phyloP scores from a whole-genome alignment of 2,797 vertebrate genomes.

The Salmo trutta region DNA sequence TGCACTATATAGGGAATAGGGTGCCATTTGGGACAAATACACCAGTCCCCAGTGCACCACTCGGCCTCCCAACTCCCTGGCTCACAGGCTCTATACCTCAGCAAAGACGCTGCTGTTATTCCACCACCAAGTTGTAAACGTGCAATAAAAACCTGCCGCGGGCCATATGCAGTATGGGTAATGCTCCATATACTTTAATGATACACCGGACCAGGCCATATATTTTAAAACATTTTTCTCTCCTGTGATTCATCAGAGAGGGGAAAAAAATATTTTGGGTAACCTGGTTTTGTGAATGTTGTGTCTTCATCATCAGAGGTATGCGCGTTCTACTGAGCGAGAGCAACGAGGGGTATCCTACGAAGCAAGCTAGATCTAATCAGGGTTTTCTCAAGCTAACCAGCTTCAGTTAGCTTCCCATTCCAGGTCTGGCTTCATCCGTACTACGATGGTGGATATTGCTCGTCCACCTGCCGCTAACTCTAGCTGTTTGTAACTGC shows the following conservation, averaged over 20 bases:
- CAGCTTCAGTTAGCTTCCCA: no score
- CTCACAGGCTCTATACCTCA: slow-evolving; percentile 30
- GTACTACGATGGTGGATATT: no score
- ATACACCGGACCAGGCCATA: slow-evolving; percentile 66
- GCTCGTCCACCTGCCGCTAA: no score
- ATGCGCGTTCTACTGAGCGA: not conserved
- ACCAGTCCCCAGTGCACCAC: slow-evolving; percentile 19
- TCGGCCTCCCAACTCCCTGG: slow-evolving; percentile 28
- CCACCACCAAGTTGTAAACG: slow-evolving; percentile 68
- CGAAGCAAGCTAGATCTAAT: no score
- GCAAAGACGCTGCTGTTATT: slow-evolving; percentile 67
- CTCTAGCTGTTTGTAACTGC: no score
- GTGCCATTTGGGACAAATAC: slow-evolving; percentile 23
- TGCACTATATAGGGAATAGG: not conserved
- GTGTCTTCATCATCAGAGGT: slow-evolving; percentile 17
- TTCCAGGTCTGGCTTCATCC: no score
- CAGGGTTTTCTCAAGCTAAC: no score
- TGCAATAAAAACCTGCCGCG: slow-evolving; percentile 70
- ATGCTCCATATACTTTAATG: slow-evolving; percentile 80
- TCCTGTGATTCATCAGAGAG: slow-evolving; percentile 55
- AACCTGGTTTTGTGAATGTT: slow-evolving; percentile 39
- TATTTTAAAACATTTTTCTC: slow-evolving; percentile 65
- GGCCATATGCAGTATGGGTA: slow-evolving; percentile 69
- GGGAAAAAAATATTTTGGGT: slow-evolving; percentile 34
- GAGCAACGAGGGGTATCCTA: not conserved